These are phyloP conservation scores for Silurus aristotelis DNA, from an alignment of 2,797 vertebrate genomes.

Conservation along the genomic window DNA sequence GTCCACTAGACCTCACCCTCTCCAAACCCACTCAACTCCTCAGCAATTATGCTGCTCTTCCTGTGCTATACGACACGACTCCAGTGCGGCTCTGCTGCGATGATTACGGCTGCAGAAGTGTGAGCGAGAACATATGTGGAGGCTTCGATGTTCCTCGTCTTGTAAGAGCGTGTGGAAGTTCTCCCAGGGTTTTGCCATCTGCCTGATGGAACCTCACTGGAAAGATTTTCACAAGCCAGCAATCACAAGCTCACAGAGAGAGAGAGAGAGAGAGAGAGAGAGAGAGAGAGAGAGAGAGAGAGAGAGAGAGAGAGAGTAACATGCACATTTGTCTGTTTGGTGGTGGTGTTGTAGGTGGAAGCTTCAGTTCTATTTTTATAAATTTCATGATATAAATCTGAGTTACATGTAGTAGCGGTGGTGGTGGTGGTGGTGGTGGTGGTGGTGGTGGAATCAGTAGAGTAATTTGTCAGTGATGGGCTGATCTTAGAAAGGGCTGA, in stretches of 20 bases:
- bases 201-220: constrained; percentile 28
- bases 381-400: not conserved
- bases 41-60: constrained; percentile 11
- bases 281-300: no score
- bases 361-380: constrained; percentile 4
- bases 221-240: constrained; percentile 10
- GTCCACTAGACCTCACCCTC: not conserved
- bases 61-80: not conserved
- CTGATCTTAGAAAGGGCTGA: not conserved
- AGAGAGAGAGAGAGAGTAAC: not conserved
- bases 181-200: constrained; percentile 39
- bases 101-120: constrained; percentile 20
- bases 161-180: constrained; percentile 11
- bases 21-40: constrained; percentile 19
- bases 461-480: not conserved
- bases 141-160: constrained; percentile 8
- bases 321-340: constrained; percentile 17
- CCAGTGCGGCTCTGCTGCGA: not conserved
- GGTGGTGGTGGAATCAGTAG: not conserved
- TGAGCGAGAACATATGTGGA: constrained; percentile 36
- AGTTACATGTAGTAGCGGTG: no score
- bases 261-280: not conserved
- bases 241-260: constrained; percentile 18
- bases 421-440: no score
- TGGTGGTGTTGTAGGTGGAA: not conserved